Base-by-base conservation (phyloP, 2,888 invertebrate species). In the Conistra vaccinii region DNA sequence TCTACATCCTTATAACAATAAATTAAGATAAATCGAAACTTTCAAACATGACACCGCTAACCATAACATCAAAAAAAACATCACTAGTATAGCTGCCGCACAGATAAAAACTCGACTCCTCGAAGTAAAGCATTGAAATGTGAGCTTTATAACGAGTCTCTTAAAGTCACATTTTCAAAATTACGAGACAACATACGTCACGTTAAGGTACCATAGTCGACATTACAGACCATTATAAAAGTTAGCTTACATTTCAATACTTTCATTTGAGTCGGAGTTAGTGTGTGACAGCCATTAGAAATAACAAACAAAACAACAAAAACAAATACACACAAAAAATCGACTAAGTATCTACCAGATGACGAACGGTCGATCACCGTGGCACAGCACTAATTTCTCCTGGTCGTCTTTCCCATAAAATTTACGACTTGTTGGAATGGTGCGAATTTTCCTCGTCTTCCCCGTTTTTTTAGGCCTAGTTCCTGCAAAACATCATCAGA, bases 381-480 rank as follows among this genome's bases (percentile, higher is more conserved):
- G 78, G 65, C 86, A 89, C 88, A 90, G 72, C 55, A 85, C 89
- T 93, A 95, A 90, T 92, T 93, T 90, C 92, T 92, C 85, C 91
- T 94, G 69, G 90, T 88, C 55, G 89, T 92, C 80, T 94, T 95
- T 14, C 95, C 95, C 95, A 96, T 95, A 88, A 95, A 95, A 89
- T 94, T 95, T 71, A 95, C 95, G 3, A 95, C 95, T 80, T 96
- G 95, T 3, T 94, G 91, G 35, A 95, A 93, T 0, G 95, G 95
- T 26, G 92, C 91, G 75, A 95, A 93, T 75, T 94, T 95, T 1
- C 93, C 93, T n/a, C 94, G 89, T 17, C 93, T 89, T 39, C 84
- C 87, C 32, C 93, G 87, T 79, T 94, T 95, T 85, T 94, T 95
- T 80, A 92, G 85, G 3, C 91, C 91, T 57, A 94, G 71, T 58